phyloP scores from a whole-genome alignment of 2,113 vertebrate genomes.

The Orthonyx spaldingii region DNA sequence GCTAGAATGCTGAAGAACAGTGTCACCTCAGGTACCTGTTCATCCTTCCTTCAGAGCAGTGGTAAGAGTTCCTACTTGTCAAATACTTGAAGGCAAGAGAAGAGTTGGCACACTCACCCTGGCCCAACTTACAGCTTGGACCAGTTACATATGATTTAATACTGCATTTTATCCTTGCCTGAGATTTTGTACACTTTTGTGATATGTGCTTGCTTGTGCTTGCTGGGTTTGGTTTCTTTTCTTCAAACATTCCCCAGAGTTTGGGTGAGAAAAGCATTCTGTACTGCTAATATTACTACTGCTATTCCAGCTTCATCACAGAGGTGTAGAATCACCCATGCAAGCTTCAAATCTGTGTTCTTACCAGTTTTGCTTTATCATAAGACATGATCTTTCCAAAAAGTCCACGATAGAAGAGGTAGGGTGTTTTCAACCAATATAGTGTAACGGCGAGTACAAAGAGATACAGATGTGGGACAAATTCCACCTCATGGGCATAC shows the following conservation, averaged over 20 bases:
- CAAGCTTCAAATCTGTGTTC: background rate
- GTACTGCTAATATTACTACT: background rate
- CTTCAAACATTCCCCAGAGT: background rate
- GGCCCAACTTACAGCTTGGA: accelerated
- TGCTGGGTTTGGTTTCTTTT: background rate
- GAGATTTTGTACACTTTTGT: background rate
- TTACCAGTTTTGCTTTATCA: background rate
- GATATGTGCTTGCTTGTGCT: background rate
- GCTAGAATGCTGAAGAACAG: background rate
- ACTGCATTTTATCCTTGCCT: background rate
- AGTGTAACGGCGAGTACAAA: background rate
- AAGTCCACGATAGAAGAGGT: background rate
- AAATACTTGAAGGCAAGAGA: background rate
- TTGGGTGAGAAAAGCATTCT: background rate
- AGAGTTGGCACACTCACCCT: background rate
- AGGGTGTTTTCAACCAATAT: background rate
- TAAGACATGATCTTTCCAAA: background rate
- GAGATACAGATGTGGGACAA: background rate
- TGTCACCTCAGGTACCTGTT: background rate
- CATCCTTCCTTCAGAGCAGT: background rate
- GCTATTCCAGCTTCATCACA: background rate
- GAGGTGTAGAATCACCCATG: background rate
- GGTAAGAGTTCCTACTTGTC: background rate
- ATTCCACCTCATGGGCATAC: background rate
- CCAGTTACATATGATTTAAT: background rate